A percentile compares a stretch with the other conserved stretches of the same genome.
These are phyloP conservation scores for Sylvia borin DNA, from an alignment of 2,797 vertebrate genomes.

Conservation along the genomic window DNA sequence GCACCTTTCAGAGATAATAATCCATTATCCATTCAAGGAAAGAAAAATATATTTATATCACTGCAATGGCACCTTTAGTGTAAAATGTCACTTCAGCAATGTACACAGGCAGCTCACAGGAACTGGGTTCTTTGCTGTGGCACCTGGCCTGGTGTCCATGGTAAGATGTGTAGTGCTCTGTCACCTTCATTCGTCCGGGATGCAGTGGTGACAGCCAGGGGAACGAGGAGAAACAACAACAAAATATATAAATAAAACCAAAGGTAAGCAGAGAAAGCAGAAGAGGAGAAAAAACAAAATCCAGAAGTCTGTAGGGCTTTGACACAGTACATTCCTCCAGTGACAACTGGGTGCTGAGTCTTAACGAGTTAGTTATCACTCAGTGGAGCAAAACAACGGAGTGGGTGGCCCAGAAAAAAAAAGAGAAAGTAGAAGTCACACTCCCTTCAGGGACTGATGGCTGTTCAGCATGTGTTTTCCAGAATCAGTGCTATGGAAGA, in stretches of 20 bases:
- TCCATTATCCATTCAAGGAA: constrained; percentile 72
- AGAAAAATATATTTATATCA: constrained; percentile 78
- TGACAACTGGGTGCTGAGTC: constrained; percentile 45
- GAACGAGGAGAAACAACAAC: constrained; percentile 28
- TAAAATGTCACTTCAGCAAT: constrained; percentile 73
- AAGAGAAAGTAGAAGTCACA: constrained; percentile 22
- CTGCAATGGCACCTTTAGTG: constrained; percentile 76
- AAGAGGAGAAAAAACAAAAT: background rate
- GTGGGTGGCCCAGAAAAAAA: background rate
- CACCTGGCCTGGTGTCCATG: constrained; percentile 70
- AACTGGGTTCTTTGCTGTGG: constrained; percentile 55
- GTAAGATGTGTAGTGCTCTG: constrained; percentile 41
- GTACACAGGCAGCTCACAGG: constrained; percentile 67
- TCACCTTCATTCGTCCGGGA: constrained; percentile 54
- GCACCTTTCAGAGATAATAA: constrained; percentile 70
- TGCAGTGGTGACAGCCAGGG: constrained; percentile 60
- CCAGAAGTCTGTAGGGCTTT: constrained; percentile 66
- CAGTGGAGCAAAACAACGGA: background rate
- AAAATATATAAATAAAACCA: constrained; percentile 76
- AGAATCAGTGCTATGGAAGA: constrained; percentile 60
- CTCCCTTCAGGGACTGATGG: constrained; percentile 5
- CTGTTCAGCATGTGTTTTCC: constrained; percentile 38
- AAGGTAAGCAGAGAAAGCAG: background rate
- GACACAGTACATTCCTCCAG: constrained; percentile 73
- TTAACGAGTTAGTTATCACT: constrained; percentile 21